phyloP scores from a whole-genome alignment of 2,797 vertebrate genomes.

The Cossypha niveicapilla region DNA sequence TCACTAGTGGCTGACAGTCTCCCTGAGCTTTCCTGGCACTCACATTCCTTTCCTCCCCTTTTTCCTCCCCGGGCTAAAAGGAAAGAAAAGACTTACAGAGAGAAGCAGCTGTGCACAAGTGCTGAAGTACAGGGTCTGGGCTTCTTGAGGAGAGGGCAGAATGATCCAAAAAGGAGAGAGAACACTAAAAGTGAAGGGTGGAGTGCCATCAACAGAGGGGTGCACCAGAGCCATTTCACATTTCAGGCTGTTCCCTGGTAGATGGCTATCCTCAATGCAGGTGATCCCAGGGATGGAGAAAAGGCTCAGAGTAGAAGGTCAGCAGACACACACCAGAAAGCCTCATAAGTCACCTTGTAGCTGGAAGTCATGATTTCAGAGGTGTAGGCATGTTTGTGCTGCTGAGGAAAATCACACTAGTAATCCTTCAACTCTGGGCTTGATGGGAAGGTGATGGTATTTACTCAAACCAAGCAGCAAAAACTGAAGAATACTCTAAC shows the following conservation, averaged over 20 bases:
- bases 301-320: background rate
- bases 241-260: background rate
- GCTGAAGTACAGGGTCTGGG: background rate
- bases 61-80: background rate
- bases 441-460: background rate
- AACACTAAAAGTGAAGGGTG: background rate
- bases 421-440: conserved; percentile 15
- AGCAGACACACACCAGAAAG: background rate
- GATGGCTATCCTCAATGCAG: accelerated
- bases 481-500: background rate
- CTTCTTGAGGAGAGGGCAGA: background rate
- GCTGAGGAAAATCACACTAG: background rate
- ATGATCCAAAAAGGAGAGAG: accelerated
- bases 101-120: background rate
- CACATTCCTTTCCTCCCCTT: background rate
- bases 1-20: accelerated
- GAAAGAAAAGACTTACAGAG: background rate
- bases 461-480: background rate
- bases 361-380: background rate
- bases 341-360: background rate
- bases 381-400: background rate
- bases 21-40: background rate
- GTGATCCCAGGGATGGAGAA: accelerated
- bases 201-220: background rate
- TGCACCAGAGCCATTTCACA: background rate